Evolutionary conservation across 2,113 vertebrate species (phyloP).

Genomic region (Colaptes auratus): DNA sequence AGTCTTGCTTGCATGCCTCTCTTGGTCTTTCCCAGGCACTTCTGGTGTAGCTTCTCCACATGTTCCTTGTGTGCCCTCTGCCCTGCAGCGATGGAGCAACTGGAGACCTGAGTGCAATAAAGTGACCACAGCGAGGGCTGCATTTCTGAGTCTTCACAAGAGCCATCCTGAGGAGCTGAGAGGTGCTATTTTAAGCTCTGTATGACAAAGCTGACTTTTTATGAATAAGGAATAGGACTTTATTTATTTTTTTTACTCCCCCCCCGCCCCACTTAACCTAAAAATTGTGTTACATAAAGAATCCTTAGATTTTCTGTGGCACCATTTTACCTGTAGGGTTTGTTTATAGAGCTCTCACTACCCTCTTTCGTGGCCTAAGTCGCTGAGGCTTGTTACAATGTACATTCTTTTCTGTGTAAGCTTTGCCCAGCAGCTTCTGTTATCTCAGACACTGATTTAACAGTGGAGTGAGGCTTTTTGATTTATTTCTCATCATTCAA

Average conservation of each 20-base stretch:
- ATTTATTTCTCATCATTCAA: background rate
- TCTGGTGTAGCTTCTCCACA: background rate
- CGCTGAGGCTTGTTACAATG: background rate
- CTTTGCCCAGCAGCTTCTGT: background rate
- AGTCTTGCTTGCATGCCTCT: background rate
- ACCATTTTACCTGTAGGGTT: background rate
- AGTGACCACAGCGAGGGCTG: background rate
- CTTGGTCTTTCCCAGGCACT: background rate
- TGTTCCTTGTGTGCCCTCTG: background rate
- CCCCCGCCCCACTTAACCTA: background rate
- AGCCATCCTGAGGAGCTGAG: background rate
- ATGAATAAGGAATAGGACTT: background rate
- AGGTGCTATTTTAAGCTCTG: background rate
- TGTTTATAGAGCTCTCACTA: background rate
- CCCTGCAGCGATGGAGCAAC: background rate
- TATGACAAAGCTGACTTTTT: background rate
- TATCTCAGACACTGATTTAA: background rate
- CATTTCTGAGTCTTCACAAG: background rate
- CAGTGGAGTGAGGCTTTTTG: too few relatives aligned
- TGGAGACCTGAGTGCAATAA: background rate
- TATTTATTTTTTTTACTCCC: background rate
- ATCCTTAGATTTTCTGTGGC: background rate
- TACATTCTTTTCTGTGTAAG: rapidly evolving
- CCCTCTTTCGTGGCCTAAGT: background rate
- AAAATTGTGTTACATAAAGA: background rate